phyloP scores from a whole-genome alignment of 2,797 vertebrate species.

The Scyliorhinus canicula region DNA sequence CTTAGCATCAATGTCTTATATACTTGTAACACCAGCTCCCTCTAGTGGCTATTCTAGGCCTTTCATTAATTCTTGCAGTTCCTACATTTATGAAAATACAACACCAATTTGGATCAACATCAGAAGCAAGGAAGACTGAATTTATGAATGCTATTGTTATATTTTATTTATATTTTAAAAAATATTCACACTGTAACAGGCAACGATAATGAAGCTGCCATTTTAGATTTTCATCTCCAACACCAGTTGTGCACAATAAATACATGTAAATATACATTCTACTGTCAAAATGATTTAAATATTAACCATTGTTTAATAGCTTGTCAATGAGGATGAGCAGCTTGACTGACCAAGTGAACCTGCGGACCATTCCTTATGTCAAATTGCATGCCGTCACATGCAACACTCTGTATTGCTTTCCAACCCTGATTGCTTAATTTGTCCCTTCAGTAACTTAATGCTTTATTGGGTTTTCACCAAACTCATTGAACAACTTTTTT shows the following conservation, averaged over 20 bases:
- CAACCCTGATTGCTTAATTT: background rate
- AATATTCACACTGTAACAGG: background rate
- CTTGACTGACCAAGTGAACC: background rate
- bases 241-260: background rate
- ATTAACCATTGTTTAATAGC: background rate
- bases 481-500: background rate
- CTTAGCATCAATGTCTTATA: no score
- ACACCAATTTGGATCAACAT: background rate
- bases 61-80: no score
- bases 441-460: conserved; percentile 13
- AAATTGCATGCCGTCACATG: background rate
- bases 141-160: background rate
- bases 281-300: background rate
- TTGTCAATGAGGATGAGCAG: background rate
- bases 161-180: background rate
- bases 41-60: no score
- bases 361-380: background rate
- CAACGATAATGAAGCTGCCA: background rate
- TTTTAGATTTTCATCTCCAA: background rate
- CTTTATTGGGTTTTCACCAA: background rate
- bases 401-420: background rate
- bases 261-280: background rate
- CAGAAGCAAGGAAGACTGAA: background rate
- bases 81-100: no score
- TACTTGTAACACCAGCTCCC: no score